phyloP scores from a whole-genome alignment of 2,113 vertebrate species.

The Notarius quadriscutis region DNA sequence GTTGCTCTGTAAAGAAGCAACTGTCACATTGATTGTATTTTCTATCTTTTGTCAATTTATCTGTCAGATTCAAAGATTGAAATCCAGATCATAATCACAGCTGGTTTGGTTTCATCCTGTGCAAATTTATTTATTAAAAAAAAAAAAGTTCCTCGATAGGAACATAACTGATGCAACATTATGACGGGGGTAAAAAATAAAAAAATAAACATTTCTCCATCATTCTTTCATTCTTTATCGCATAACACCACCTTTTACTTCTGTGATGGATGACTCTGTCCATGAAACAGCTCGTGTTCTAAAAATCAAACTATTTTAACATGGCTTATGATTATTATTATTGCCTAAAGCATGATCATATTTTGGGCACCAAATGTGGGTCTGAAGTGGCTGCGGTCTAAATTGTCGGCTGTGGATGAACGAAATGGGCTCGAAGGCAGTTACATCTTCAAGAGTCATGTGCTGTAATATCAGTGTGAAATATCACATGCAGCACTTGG shows the following conservation, averaged over 20 bases:
- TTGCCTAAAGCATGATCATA: slow-evolving; percentile 10
- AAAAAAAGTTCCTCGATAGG: background rate
- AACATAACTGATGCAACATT: background rate
- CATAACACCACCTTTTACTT: background rate
- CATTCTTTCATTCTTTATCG: background rate
- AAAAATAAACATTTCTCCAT: no score
- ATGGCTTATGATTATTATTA: no score
- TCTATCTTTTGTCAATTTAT: background rate
- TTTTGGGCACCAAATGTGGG: slow-evolving; percentile 17
- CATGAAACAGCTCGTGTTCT: background rate
- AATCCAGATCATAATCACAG: background rate
- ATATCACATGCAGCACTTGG: background rate
- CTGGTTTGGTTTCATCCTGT: background rate
- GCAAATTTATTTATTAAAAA: background rate
- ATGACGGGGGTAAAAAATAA: no score
- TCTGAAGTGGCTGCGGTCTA: background rate
- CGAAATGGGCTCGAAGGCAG: background rate
- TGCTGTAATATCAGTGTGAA: background rate
- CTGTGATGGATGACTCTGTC: background rate
- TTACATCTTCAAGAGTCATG: background rate
- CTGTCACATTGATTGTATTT: background rate
- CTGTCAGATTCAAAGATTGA: background rate
- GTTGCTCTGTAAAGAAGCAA: background rate
- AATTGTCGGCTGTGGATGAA: background rate
- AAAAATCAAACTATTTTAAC: background rate